Evolutionary conservation across 2,888 invertebrate species (phyloP), one percentile per base, ranked within the genome.

Genomic region (Carterocephalus palaemon): DNA sequence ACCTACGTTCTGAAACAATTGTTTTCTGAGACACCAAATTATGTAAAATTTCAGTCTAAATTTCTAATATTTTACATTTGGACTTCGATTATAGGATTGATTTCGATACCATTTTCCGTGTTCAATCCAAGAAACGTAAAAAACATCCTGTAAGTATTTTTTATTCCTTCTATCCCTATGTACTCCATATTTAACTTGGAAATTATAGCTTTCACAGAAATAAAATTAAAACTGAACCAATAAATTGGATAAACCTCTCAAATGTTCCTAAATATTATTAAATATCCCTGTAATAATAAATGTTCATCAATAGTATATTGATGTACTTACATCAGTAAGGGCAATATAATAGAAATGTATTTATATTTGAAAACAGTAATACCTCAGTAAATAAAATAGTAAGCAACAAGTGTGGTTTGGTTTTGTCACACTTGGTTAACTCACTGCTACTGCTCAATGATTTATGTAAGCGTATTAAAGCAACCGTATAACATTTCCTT

Each of bases 91-190:
- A 71, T 79, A 26, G 74, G 85, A 49, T 62, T 86, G 51, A 60
- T 87, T 56, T 64, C 83, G 48, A 63, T 87, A 55, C 87, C 87
- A 17, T 82, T 86, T 63, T 88, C 86, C 56, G 79, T 83, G 42
- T 82, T 88, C 49, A 83, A 84, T 49, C 87, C 87, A 1, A 87
- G 77, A 69, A 88, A 83, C 56, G 88, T 88, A 9, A 85, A 82
- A 53, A 89, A 89, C 64, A 79, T 83, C 17, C 56, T 86, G 89
- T 89, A 71, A 88, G 89, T 88, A 78, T 45, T 12, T 7, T 19
- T 9, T 7, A 28, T 15, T 3, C 5, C 4, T 9, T 4, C 8
- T 23, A 23, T 9, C 5, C 3, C 10, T 4, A 9, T 23, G n/a
- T n/a, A n/a, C n/a, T 23, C 10, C 4, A 9, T 9, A 23, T 23